phyloP scores from a whole-genome alignment of 2,888 invertebrate genomes.

The Aleiodes testaceus region DNA sequence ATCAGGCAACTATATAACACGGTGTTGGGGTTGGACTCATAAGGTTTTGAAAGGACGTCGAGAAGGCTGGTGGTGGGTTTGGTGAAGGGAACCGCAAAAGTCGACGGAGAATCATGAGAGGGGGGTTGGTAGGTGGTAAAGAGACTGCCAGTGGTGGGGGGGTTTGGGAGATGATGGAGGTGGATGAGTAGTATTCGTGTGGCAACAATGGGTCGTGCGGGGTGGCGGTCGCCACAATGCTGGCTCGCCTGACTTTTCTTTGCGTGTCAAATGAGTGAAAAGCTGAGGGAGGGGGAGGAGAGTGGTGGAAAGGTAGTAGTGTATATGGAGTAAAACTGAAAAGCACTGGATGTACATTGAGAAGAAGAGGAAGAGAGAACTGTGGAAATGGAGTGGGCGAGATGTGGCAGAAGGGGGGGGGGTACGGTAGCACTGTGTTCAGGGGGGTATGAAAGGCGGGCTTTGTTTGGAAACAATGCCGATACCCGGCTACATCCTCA shows the following conservation, averaged over 20 bases:
- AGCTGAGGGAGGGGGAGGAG: slow-evolving; percentile 56
- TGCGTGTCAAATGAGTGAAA: slow-evolving; percentile 73
- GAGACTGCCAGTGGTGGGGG: slow-evolving; percentile 38
- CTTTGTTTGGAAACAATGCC: slow-evolving; percentile 74
- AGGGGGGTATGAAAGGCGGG: slow-evolving; percentile 70
- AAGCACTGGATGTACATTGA: slow-evolving; percentile 8
- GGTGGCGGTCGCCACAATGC: slow-evolving; percentile 64
- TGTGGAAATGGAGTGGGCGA: slow-evolving; percentile 36
- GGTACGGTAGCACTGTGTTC: slow-evolving; percentile 47
- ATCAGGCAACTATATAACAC: slow-evolving; percentile 37
- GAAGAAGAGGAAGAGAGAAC: slow-evolving; percentile 32
- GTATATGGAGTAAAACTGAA: neutral
- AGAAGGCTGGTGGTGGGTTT: slow-evolving; percentile 21
- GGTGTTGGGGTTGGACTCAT: slow-evolving; percentile 11
- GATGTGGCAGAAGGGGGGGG: slow-evolving; percentile 45
- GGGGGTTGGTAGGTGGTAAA: slow-evolving; percentile 20
- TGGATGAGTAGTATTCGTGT: slow-evolving; percentile 61
- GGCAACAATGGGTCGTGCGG: slow-evolving; percentile 66
- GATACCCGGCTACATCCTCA: slow-evolving; percentile 74
- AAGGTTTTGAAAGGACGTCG: slow-evolving; percentile 23
- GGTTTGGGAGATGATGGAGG: slow-evolving; percentile 41
- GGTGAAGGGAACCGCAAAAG: slow-evolving; percentile 22
- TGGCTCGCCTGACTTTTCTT: slow-evolving; percentile 71
- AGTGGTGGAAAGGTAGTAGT: slow-evolving; percentile 40
- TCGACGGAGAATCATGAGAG: slow-evolving; percentile 20